Conservation (phyloP, 2,113 vertebrate genomes). For the Coryphaenoides rupestris region DNA sequence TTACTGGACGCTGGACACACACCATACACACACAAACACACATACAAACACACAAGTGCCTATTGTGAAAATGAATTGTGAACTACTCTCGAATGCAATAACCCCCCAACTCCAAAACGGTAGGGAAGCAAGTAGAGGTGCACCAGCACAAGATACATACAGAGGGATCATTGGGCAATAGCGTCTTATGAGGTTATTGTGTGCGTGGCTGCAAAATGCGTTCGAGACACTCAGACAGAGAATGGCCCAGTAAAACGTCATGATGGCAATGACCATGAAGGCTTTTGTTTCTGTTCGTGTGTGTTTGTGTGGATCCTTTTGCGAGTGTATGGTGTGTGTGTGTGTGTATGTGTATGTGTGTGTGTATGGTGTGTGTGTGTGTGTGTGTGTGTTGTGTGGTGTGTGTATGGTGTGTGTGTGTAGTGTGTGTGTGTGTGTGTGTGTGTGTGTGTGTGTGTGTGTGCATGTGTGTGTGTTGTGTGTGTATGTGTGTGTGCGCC, state of each 20-base stretch:
- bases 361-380: conserved; percentile 9
- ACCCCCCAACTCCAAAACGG: too few species aligned
- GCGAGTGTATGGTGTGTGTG: conserved; percentile 27
- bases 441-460: conserved; percentile 10
- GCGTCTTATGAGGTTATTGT: too few species aligned
- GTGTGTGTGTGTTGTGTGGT: background rate
- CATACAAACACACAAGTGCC: background rate
- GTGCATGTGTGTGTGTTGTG: conserved; percentile 12
- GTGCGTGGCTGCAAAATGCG: too few species aligned
- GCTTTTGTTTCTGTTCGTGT: background rate
- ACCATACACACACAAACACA: conserved; percentile 2
- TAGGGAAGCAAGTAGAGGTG: too few species aligned
- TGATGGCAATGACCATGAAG: too few species aligned
- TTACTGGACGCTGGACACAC: background rate
- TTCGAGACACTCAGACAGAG: too few species aligned
- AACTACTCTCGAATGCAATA: too few species aligned
- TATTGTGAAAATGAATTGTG: too few species aligned
- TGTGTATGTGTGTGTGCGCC: conserved; percentile 6
- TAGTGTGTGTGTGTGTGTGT: conserved; percentile 1
- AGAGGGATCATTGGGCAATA: too few species aligned
- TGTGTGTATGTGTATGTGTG: background rate
- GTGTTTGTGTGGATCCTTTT: background rate
- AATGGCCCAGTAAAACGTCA: too few species aligned
- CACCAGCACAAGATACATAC: too few species aligned
- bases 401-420: too few species aligned